phyloP scores from a whole-genome alignment of 1,140 invertebrate genomes.

The Cyrtorhinus lividipennis region DNA sequence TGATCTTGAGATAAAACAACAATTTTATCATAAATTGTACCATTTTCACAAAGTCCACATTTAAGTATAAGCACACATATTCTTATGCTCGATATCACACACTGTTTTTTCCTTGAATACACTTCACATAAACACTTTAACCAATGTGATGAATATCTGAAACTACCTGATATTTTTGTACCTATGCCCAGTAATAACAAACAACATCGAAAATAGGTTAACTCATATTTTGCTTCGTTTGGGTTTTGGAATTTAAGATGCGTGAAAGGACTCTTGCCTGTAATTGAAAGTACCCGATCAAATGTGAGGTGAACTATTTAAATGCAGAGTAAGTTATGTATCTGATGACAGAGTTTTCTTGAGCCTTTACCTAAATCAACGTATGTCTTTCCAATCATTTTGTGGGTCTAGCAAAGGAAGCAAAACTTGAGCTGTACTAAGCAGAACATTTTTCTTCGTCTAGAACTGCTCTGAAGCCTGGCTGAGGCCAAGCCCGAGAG shows the following conservation, averaged over 20 bases:
- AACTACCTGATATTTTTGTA: slow-evolving; percentile 5
- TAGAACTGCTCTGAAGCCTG: neutral
- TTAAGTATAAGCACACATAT: slow-evolving; percentile 2
- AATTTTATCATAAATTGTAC: neutral
- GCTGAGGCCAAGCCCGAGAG: too few species aligned
- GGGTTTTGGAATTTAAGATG: too few species aligned
- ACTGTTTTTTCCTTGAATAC: slow-evolving; percentile 1
- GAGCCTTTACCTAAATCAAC: too few species aligned
- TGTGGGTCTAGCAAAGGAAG: neutral
- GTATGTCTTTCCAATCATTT: too few species aligned
- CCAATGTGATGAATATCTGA: neutral
- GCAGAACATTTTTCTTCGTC: neutral
- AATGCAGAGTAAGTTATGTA: too few species aligned
- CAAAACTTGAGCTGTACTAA: neutral
- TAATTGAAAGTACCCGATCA: too few species aligned
- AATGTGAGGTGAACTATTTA: too few species aligned
- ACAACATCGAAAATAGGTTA: neutral
- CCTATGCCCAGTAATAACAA: slow-evolving; percentile 4
- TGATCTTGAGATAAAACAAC: neutral
- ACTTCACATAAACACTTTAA: neutral
- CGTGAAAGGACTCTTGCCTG: too few species aligned
- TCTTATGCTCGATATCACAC: slow-evolving; percentile 7
- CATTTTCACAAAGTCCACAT: slow-evolving; percentile 6
- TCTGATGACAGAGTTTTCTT: too few species aligned
- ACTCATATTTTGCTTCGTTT: neutral